These are phyloP conservation scores for Coreoperca whiteheadi DNA, from an alignment of 2,113 vertebrate genomes.

Conservation along the genomic window DNA sequence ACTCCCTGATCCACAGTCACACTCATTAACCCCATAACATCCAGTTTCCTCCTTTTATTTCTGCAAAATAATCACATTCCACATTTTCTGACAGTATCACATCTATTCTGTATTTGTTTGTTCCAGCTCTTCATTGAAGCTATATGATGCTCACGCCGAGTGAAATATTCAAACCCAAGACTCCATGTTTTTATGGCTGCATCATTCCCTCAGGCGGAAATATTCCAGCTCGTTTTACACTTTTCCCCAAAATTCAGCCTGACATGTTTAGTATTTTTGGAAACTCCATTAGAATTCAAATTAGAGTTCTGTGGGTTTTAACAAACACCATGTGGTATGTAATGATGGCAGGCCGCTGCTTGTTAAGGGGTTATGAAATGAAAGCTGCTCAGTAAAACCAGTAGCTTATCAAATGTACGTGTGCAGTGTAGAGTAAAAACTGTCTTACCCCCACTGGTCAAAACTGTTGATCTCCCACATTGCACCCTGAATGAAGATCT, in stretches of 20 bases:
- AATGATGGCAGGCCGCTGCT: neutral
- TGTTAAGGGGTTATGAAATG: neutral
- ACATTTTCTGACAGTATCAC: neutral
- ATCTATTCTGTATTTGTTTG: neutral
- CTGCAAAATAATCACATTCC: neutral
- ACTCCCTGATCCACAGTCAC: neutral
- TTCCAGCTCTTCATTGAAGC: neutral
- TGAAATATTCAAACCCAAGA: neutral
- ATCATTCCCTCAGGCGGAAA: neutral
- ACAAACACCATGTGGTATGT: neutral
- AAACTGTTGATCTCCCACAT: constrained; percentile 99
- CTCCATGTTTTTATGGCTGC: neutral
- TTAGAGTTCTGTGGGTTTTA: too few species aligned
- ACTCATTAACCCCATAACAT: neutral
- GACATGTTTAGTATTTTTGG: neutral
- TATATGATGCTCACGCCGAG: neutral
- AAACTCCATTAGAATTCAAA: neutral
- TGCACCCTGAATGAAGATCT: constrained; percentile 97
- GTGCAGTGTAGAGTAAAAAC: neutral
- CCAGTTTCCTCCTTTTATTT: neutral
- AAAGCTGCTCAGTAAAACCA: neutral
- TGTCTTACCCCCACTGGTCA: constrained; percentile 98
- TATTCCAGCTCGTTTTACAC: neutral
- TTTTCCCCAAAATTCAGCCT: neutral
- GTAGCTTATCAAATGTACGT: neutral